Evolutionary conservation across 2,113 vertebrate genomes (phyloP), one percentile per base, ranked within the genome.

Genomic region (Eclectus roratus): DNA sequence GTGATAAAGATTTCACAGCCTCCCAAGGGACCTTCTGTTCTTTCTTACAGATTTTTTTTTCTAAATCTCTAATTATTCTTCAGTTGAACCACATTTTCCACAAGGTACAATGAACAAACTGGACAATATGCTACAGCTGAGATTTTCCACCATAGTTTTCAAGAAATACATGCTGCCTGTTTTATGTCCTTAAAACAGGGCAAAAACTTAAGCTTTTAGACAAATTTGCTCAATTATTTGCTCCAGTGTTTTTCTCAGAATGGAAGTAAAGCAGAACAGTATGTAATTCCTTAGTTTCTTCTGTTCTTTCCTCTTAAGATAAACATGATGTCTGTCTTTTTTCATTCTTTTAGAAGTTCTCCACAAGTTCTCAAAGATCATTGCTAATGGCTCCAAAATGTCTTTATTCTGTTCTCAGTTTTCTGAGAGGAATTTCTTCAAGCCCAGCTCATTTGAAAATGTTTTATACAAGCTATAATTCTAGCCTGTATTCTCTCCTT

Each of bases 1-100:
- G 96, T 95, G 95, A 94, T 97, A 97, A 96, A 97, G 95, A 95
- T 97, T 97, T 97, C 96, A 96, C 96, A 97, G 96, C 96, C 96
- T 97, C 94, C 91, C 83, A 89, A 96, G 91, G 73, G 95, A 96
- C 96, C 96, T 97, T 97, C 95, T 97, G 96, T 97, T 97, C 96
- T 92, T 94, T 85, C 94, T 96, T 94, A 89, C 92, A 89, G 91
- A 84, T 89, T 94, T 96, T 96, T 92, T 97, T 97, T 94, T 88
- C 86, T 92, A 95, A 89, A 92, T 84, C 95, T 95, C 89, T 97
- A 97, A 97, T 97, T 97, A 97, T 96, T 96, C 96, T 86, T 97
- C 86, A 97, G 96, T 96, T 97, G 96, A 97, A 92, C 95, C 95
- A 97, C 95, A 95, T 73, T 93, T 95, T 84, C 86, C 69, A 94